Evolutionary conservation across 2,888 invertebrate species (phyloP), one percentile per base, ranked within the genome.

Genomic region (Rutpela maculata): DNA sequence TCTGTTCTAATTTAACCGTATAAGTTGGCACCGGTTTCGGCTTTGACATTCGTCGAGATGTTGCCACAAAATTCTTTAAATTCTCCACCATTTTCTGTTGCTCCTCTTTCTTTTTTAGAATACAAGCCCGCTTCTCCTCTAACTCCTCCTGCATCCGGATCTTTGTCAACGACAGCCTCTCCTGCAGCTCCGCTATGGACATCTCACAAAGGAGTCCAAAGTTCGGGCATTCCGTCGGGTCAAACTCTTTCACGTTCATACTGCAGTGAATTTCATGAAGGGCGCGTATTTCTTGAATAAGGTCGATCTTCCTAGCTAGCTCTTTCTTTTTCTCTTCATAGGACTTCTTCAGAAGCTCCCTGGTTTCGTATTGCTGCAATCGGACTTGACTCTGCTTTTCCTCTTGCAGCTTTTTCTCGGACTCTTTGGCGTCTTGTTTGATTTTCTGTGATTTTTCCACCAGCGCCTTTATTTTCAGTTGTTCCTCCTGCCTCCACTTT

Each of bases 131-230:
- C 83, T 92, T 92, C 63, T 85, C 88, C 73, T 92, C 90, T 19
- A 93, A 83, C 84, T 93, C 92, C 75, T 92, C 91, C 78, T 91
- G 88, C 77, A 93, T 87, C 18, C 89, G 88, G 38, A 92, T 89
- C 87, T 92, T 93, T 82, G 92, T 88, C 26, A 90, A 84, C 70
- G 83, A 86, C 50, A 93, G 84, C 71, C 92, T 89, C 86, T 93
- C 93, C 84, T 92, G 92, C 67, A 93, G 85, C 87, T 94, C 93
- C 9, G 92, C 92, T 66, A 93, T 90, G 0, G 93, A 93, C 93
- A 94, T 93, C 89, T 94, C 93, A 86, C 92, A 92, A 31, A 93
- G 84, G 12, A 93, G 88, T 0, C 93, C 93, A 17, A 93, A 83
- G 57, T 92, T 92, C 35, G 92, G 90, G 17, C 91, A 90, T 87